Base-by-base conservation (phyloP, 2,113 vertebrate genomes). In the Cephalopholis sonnerati region DNA sequence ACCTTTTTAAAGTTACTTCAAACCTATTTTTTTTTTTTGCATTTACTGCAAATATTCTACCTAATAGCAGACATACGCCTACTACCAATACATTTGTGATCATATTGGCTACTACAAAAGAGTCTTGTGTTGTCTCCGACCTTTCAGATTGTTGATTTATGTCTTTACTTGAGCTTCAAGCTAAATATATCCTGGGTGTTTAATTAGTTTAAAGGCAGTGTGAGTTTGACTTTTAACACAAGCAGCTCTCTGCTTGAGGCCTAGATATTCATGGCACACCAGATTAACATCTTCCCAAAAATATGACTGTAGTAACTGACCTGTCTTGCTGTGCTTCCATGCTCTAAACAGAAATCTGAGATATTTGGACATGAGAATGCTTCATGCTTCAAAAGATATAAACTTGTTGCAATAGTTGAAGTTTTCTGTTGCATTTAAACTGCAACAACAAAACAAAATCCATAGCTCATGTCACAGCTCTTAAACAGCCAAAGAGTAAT, bases 271-370 rank as follows among this genome's bases (percentile, higher is more conserved):
- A 77, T 89, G 82, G 87, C 82, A 29, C 32, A 66, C 24, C n/a
- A 81, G 87, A 91, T 90, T 89, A 90, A 83, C 72, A 67, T 84
- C 53, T 72, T 46, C 91, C 91, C 82, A 93, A 88, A 93, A 90
- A 91, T 89, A 93, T 50, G 25, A 29, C 32, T 24, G 17, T 7
- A 61, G 50, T 24, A 29, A 51, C 20, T 69, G 67, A 68, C 25
- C 2, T 51, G 3, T 66, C 48, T 39, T 68, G 61, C 74, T 62
- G 16, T 36, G 46, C 41, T 61, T 22, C 17, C 36, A 25, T 2
- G 15, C 62, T 27, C 57, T 22, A 57, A 44, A 75, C 63, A 59
- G 57, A n/a, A 46, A 36, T 51, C 11, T 5, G n/a, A 44, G 9
- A 15, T 50, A 53, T 46, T 11, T 50, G 50, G 3, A 41, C 5